Percentiles rank a stretch among this genome's conserved stretches.
Conservation (phyloP, 2,113 vertebrate species). For the Chinchilla lanigera region DNA sequence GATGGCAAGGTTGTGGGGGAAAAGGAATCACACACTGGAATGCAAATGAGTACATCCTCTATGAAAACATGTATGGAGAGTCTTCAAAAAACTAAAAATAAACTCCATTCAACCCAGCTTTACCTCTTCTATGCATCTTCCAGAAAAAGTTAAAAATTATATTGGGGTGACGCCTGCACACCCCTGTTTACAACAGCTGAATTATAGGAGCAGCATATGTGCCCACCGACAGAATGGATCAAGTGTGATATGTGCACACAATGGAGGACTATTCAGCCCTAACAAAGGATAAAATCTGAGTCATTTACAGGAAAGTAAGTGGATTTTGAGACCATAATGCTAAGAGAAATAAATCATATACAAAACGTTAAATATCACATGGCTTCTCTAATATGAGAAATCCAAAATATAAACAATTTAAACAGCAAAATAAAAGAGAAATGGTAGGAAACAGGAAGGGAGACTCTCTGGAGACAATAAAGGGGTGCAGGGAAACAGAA, state of each 20-base stretch:
- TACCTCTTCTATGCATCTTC: neutral
- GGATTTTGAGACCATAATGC: neutral
- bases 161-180: neutral
- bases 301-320: neutral
- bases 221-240: neutral
- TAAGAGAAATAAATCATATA: neutral
- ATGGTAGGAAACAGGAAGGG: neutral
- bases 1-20: neutral
- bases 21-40: neutral
- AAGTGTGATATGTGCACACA: neutral
- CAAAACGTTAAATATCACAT: neutral
- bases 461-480: neutral
- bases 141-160: neutral
- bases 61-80: neutral
- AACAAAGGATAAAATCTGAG: neutral
- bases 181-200: neutral
- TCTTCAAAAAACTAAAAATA: neutral
- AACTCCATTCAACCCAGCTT: neutral
- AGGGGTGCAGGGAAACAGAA: neutral
- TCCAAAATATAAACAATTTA: neutral
- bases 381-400: neutral
- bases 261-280: neutral
- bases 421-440: neutral
- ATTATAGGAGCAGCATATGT: neutral
- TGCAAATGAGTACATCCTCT: neutral